Conservation (phyloP, 1,140 invertebrate species). For the Pristionchus pacificus region DNA sequence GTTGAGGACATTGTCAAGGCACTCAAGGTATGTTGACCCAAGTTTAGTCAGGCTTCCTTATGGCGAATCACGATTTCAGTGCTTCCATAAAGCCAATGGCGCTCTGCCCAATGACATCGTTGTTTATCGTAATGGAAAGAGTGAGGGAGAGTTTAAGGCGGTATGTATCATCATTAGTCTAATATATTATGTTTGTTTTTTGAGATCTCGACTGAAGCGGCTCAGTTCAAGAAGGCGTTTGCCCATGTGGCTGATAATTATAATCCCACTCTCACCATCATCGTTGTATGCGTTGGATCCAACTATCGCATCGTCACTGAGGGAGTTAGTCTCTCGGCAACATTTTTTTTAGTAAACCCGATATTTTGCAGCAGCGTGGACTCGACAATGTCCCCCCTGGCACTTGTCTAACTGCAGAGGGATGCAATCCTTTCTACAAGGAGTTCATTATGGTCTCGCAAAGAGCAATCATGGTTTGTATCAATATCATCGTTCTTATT, state of each 20-base stretch:
- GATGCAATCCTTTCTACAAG: constrained; percentile 17
- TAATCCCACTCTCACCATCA: constrained; percentile 10
- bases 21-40: constrained; percentile 11
- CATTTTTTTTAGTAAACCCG: not conserved
- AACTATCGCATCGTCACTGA: constrained; percentile 16
- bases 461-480: constrained; percentile 9
- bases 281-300: constrained; percentile 6
- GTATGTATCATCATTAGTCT: constrained; percentile 61
- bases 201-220: constrained; percentile 11
- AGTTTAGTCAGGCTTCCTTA: too few species aligned
- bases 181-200: not conserved
- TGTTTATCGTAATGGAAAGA: constrained; percentile 79
- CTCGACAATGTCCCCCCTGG: constrained; percentile 20
- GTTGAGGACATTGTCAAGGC: not conserved
- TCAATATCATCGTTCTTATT: too few species aligned
- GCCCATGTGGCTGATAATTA: not conserved
- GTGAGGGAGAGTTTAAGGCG: constrained; percentile 76
- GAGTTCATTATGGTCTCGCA: constrained; percentile 23
- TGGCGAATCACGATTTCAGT: too few species aligned
- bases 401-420: constrained; percentile 3
- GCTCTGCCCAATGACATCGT: constrained; percentile 65
- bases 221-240: constrained; percentile 19
- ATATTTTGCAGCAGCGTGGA: constrained; percentile 9
- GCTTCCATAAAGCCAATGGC: constrained; percentile 13
- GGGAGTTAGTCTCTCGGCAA: not conserved